These are phyloP conservation scores for Pampusana beccarii DNA, from an alignment of 2,113 vertebrate genomes.

Conservation along the genomic window DNA sequence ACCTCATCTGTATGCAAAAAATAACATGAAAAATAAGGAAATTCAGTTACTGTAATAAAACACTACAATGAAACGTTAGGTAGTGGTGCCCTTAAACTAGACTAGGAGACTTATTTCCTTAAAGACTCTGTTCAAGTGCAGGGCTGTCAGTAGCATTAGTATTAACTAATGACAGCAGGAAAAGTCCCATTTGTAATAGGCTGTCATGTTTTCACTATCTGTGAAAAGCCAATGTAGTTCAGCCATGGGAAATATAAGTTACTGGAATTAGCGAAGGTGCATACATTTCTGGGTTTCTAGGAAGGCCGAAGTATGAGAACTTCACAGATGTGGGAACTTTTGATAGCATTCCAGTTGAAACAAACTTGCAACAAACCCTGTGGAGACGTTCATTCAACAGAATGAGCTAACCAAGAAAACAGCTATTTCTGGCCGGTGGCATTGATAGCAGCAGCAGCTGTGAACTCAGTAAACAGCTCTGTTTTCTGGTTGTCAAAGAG, in stretches of 20 bases:
- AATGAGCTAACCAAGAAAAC: slow-evolving; percentile 66
- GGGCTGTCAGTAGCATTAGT: not conserved
- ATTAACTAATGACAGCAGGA: not conserved
- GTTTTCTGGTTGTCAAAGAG: slow-evolving; percentile 65
- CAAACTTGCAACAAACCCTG: slow-evolving; percentile 56
- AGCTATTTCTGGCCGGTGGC: slow-evolving; percentile 54
- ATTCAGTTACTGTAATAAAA: not conserved
- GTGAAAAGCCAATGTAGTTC: not conserved
- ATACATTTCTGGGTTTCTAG: slow-evolving; percentile 57
- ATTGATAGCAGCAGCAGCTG: slow-evolving; percentile 54
- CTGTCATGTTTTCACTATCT: not conserved
- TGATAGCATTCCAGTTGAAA: slow-evolving; percentile 60
- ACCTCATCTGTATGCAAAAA: not conserved
- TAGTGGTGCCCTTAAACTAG: not conserved
- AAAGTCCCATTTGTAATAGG: not conserved
- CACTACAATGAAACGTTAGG: not conserved
- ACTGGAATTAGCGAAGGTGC: slow-evolving; percentile 30
- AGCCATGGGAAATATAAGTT: slow-evolving; percentile 13
- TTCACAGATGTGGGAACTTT: slow-evolving; percentile 57
- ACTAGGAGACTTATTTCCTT: not conserved
- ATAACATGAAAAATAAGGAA: not conserved
- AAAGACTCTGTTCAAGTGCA: not conserved
- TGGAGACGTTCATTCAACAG: slow-evolving; percentile 56
- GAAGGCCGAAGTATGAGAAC: slow-evolving; percentile 43
- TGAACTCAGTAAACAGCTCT: slow-evolving; percentile 56